Evolutionary conservation across 2,797 vertebrate genomes (phyloP), one percentile per base, ranked within the genome.

Genomic region (Aythya fuligula): DNA sequence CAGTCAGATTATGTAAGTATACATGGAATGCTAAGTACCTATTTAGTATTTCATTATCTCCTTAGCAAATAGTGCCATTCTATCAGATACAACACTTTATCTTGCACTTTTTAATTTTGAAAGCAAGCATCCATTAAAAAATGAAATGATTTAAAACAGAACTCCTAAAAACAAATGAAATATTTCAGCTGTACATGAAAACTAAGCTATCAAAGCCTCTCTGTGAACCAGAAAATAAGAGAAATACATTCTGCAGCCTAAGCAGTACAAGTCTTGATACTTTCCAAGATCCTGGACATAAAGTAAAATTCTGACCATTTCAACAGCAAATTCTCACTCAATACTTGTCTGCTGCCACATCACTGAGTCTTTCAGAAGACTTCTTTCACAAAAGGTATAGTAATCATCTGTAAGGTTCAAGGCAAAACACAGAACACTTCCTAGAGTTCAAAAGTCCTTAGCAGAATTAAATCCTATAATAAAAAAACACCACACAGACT

Each of bases 1-100:
- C 41, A 80, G 62, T 41, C 70, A 92, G 76, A 93, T 83, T 89
- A 95, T 84, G 24, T 32, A 94, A 89, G 72, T 56, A 86, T 12
- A 56, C 27, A 53, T 57, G 38, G 94, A 92, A 96, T 85, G 76
- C 36, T 90, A 89, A 97, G 57, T 47, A 74, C n/a, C 73, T 93
- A 90, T 93, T 96, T 9, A 87, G 85, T 75, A 85, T 87, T 90
- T 65, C 22, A 57, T 87, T 95, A 87, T 72, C 79, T 58, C 71
- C 62, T 92, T 66, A 15, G 65, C 45, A 94, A 58, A 69, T 1
- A 43, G 39, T 2, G 24, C 57, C 62, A 73, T 27, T 87, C 30
- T 41, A 91, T 92, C 22, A 81, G 47, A 89, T 9, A 73, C 6
- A 77, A 64, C 67, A 36, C 17, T 83, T 61, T 70, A 87, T 34